Conservation (phyloP, 2,113 vertebrate genomes). For the Apeltes quadracus region DNA sequence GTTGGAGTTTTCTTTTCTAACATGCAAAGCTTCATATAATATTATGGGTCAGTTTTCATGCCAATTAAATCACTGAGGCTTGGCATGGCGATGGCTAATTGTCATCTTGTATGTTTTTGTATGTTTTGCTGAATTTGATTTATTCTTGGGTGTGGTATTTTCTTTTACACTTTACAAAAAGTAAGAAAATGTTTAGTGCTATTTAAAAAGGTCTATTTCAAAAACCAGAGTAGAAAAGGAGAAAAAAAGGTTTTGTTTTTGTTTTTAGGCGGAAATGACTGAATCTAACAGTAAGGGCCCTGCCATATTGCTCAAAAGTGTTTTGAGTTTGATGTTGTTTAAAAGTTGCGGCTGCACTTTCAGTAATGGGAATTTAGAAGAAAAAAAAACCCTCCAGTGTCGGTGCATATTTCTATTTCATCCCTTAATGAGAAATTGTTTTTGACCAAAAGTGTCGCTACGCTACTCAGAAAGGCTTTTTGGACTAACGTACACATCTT, state of each 20-base stretch:
- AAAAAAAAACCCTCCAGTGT: conserved; percentile 3
- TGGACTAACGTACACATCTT: conserved; percentile 12
- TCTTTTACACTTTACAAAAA: conserved; percentile 43
- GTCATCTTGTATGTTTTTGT: conserved; percentile 49
- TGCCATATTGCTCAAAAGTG: conserved; percentile 18
- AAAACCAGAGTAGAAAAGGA: conserved; percentile 11
- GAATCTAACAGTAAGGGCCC: neutral
- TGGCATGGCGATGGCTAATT: conserved; percentile 49
- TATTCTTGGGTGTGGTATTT: conserved; percentile 59
- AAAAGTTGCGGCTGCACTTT: conserved; percentile 6
- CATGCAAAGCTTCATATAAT: conserved; percentile 64
- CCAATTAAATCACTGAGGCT: conserved; percentile 53
- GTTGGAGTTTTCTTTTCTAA: conserved; percentile 45
- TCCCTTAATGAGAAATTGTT: neutral
- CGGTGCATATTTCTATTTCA: conserved; percentile 13
- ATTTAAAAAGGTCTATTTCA: conserved; percentile 43
- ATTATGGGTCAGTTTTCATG: conserved; percentile 59
- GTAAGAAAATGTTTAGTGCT: conserved; percentile 23
- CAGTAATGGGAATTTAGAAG: neutral
- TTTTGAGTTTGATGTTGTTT: conserved; percentile 6
- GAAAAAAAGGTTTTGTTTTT: neutral
- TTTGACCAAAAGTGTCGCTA: neutral
- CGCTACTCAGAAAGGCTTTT: neutral
- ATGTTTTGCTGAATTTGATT: conserved; percentile 55
- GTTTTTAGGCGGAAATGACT: conserved; percentile 20